Base-by-base conservation (phyloP, 2,888 invertebrate genomes). In the Busseola fusca region DNA sequence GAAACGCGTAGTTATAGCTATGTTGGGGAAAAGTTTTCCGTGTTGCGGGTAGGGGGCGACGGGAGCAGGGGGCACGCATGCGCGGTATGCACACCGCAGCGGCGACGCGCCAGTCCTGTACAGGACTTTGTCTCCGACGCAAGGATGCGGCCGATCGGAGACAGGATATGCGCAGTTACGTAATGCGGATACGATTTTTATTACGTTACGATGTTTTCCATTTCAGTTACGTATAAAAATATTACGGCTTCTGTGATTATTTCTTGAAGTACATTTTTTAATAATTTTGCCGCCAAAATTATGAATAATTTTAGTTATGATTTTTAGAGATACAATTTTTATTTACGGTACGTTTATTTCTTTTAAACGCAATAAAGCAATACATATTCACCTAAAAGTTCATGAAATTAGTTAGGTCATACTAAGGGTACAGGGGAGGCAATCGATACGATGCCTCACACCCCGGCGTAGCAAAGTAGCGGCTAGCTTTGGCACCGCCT, bases 11-110 rank as follows among this genome's bases (percentile, higher is more conserved):
- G 89, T 92, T 95, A 93, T 95, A 95, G 93, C 93, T 95, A 93
- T 95, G 94, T 95, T 84, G 89, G 93, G 93, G 94, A 95, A 95
- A 95, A 95, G 95, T 95, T 95, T 95, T 95, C 94, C 95, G 94
- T 95, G 95, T 95, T 95, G 95, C 95, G 95, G 95, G 95, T 86
- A 87, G 93, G 88, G 91, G 91, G 87, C 73, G 75, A 87, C 82
- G 89, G 91, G 87, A 89, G 88, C 81, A 65, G 85, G 81, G 86
- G 89, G 82, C 88, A 83, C 95, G 95, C 95, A 93, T 94, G 95
- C 95, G 95, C 92, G 85, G n/a, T 64, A 16, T 40, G 54, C 60
- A 58, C 85, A 85, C 93, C 91, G 92, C 93, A 92, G 91, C 90
- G 91, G 92, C 90, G 92, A 91, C 92, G 91, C 90, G 90, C 90